A percentile compares a stretch with the other conserved stretches of the same genome.
Evolutionary conservation across 2,113 vertebrate genomes (phyloP).

Genomic region (Triplophysa tibetana): DNA sequence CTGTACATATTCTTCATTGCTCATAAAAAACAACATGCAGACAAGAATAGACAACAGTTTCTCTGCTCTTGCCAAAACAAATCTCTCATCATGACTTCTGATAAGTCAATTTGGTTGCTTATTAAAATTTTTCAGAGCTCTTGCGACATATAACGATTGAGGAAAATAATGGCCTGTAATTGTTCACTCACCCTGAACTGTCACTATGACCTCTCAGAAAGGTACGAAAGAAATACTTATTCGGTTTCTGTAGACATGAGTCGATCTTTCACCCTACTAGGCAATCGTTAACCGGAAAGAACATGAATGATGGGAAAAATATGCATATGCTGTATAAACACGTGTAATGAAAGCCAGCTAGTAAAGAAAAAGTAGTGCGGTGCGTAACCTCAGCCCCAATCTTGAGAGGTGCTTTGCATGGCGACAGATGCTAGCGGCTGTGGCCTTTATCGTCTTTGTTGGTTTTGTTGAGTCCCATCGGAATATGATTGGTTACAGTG

Average conservation of each 20-base stretch:
- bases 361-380: no score
- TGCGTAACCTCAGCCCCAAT: no score
- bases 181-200: conserved; percentile 59
- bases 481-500: no score
- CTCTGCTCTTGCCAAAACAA: conserved; percentile 60
- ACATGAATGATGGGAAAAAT: conserved; percentile 35
- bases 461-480: no score
- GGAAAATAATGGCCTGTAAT: conserved; percentile 33
- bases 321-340: conserved; percentile 20
- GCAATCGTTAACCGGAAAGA: conserved; percentile 57
- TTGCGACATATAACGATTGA: conserved; percentile 54
- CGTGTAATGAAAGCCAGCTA: conserved; percentile 1
- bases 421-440: no score
- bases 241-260: conserved; percentile 47
- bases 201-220: conserved; percentile 25
- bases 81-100: conserved; percentile 57
- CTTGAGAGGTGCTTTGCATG: no score
- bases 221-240: neutral
- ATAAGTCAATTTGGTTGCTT: conserved; percentile 57
- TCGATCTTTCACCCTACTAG: conserved; percentile 59
- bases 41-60: conserved; percentile 61
- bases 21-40: conserved; percentile 55
- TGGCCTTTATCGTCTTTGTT: no score
- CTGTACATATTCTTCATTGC: neutral
- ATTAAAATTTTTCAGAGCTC: conserved; percentile 59